These are phyloP conservation scores for Metaphire vulgaris DNA, from an alignment of 1,140 invertebrate species.

Conservation along the genomic window DNA sequence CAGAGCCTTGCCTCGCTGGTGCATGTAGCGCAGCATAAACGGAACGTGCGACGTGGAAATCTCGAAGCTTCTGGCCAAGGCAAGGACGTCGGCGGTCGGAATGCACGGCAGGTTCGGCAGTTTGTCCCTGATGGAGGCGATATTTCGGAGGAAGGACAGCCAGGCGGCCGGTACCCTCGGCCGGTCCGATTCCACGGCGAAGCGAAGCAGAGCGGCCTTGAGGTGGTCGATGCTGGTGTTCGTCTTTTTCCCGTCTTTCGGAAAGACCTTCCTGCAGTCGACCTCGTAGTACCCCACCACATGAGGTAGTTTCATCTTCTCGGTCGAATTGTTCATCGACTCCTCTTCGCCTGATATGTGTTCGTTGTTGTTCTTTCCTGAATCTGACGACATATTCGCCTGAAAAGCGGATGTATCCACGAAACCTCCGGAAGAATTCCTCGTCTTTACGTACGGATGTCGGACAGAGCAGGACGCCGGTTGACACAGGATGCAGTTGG, in stretches of 20 bases:
- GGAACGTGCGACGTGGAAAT: conserved; percentile 26
- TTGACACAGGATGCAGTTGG: conserved; percentile 24
- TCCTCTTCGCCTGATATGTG: no score
- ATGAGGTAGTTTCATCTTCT: conserved; percentile 22
- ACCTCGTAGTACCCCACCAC: conserved; percentile 30
- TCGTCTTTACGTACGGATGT: conserved; percentile 16
- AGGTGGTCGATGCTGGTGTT: conserved; percentile 28
- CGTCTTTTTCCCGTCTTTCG: conserved; percentile 27
- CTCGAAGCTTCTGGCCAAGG: conserved; percentile 28
- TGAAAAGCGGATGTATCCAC: conserved; percentile 21
- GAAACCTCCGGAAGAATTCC: conserved; percentile 15
- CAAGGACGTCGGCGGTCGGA: conserved; percentile 25
- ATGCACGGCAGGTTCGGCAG: conserved; percentile 28
- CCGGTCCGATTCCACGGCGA: conserved; percentile 2
- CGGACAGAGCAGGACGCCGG: no score
- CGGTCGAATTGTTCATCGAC: no score
- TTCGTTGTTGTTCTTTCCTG: no score
- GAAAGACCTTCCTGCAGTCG: conserved; percentile 24
- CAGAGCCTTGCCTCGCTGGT: conserved; percentile 21
- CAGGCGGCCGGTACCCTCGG: conserved; percentile 17
- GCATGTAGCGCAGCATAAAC: conserved; percentile 25
- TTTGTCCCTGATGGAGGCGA: conserved; percentile 20
- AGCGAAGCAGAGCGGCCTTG: conserved; percentile 23
- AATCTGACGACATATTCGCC: neutral
- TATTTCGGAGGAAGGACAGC: conserved; percentile 27